These are phyloP conservation scores for Thyatira batis DNA, from an alignment of 2,888 invertebrate species.

Conservation along the genomic window DNA sequence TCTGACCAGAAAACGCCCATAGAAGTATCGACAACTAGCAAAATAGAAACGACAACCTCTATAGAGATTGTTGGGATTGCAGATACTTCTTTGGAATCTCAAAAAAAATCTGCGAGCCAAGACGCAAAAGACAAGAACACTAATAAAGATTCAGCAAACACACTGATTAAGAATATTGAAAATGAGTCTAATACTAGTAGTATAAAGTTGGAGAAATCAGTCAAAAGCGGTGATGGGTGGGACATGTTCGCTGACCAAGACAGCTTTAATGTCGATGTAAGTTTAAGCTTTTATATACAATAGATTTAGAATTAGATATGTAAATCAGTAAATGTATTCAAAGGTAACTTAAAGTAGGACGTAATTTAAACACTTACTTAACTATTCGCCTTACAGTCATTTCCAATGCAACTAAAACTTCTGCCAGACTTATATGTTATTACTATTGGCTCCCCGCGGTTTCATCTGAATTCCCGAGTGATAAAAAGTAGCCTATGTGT, in stretches of 20 bases:
- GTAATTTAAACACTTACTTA: no score
- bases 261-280: constrained; percentile 83
- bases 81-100: no score
- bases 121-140: not conserved
- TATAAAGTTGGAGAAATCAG: constrained; percentile 53
- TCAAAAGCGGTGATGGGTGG: constrained; percentile 85
- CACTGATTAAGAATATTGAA: constrained; percentile 23
- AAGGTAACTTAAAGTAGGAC: no score
- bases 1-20: constrained; percentile 5
- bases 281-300: constrained; percentile 34
- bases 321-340: no score
- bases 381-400: no score
- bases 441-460: no score
- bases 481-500: no score
- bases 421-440: no score
- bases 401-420: no score
- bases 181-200: constrained; percentile 40
- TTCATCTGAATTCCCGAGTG: no score
- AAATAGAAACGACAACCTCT: constrained; percentile 1
- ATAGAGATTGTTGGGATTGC: not conserved
- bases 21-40: constrained; percentile 2
- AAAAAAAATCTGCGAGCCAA: constrained; percentile 10
- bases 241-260: constrained; percentile 97
- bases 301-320: not conserved
- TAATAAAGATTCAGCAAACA: constrained; percentile 5